Conservation (phyloP, 2,113 vertebrate genomes). For the Anarrhichthys ocellatus region DNA sequence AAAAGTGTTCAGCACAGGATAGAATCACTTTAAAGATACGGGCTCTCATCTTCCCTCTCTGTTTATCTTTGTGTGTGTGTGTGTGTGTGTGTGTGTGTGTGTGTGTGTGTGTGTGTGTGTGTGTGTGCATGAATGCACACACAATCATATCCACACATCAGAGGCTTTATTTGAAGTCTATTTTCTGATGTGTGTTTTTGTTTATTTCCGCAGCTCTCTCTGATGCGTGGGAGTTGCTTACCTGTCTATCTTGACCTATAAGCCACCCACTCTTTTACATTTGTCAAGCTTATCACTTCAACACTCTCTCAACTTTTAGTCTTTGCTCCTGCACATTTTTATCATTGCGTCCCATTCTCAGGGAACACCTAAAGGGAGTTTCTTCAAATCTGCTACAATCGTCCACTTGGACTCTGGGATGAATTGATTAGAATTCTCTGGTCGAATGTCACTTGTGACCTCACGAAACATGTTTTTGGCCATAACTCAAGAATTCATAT, state of each 20-base stretch:
- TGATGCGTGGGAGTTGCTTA: conserved; percentile 15
- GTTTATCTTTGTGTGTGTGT: neutral
- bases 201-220: conserved; percentile 5
- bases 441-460: neutral
- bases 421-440: neutral
- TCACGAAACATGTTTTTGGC: neutral
- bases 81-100: neutral
- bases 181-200: neutral
- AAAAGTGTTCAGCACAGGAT: conserved; percentile 26
- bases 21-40: conserved; percentile 50
- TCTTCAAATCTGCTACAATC: neutral
- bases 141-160: conserved; percentile 7
- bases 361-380: neutral
- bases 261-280: conserved; percentile 15
- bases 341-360: neutral
- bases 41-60: conserved; percentile 12
- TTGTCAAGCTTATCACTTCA: conserved; percentile 6
- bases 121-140: neutral
- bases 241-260: conserved; percentile 17
- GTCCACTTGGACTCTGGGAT: neutral
- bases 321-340: neutral
- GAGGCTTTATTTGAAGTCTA: conserved; percentile 25
- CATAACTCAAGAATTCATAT: too few relatives aligned
- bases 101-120: neutral
- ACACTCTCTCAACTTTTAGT: conserved; percentile 3